Base-by-base conservation (phyloP, 2,797 vertebrate genomes). In the Pantherophis alleghaniensis region DNA sequence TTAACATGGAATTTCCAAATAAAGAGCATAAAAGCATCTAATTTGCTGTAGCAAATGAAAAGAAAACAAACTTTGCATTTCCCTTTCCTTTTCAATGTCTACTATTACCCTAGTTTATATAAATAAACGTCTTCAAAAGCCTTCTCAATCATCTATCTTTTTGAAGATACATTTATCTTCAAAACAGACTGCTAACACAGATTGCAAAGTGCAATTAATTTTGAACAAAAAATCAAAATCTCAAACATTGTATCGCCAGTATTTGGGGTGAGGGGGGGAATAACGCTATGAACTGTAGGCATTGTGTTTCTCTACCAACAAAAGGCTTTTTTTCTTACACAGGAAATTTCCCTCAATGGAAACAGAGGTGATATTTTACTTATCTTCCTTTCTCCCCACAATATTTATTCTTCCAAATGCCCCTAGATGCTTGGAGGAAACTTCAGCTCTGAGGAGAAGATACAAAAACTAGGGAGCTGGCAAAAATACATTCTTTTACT, bases 1-100 rank as follows among this genome's bases (percentile, higher is more conserved):
- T 97, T 97, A 98, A 98, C 96, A 97, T 97, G 95, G 94, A 96
- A 97, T 97, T 97, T 97, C 96, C 96, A 95, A 97, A 97, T 96
- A 97, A 97, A 97, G 97, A 97, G 96, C 96, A 97, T 95, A 97
- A 98, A 98, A 97, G 94, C 94, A 97, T 97, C 94, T 97, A 97
- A 98, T 97, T 97, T 97, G 95, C 95, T 97, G 90, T 90, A 96
- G 95, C 94, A 97, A 98, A 97, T 97, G 94, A 97, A 97, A 97
- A 94, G 95, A 97, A 97, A 98, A 97, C 94, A 97, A 97, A 97
- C 95, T 92, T 79, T 26, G 92, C 79, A 95, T 97, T 97, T 97
- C 95, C 95, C 88, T 97, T 96, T 97, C 94, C 94, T 95, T 96
- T 96, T 95, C 87, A 93, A 87, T 63, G 87, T 95, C 97, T 97